phyloP scores from a whole-genome alignment of 92 coral and sea anemone genomes.

The Scolanthus callimorphus region DNA sequence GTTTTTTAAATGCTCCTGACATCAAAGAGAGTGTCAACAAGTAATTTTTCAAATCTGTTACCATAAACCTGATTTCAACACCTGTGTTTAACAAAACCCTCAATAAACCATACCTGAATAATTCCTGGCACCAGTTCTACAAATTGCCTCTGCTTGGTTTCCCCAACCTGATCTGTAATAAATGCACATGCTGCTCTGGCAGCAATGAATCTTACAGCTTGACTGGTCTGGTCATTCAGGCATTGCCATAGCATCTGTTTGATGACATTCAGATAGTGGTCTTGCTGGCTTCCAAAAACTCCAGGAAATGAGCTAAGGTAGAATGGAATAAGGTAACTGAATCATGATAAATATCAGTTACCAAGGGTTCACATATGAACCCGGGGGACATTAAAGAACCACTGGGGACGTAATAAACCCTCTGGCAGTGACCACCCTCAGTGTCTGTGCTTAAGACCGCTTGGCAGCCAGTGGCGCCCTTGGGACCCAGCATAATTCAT shows the following conservation, averaged over 20 bases:
- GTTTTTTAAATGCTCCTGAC: too few relatives aligned
- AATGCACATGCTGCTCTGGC: slow-evolving; percentile 97
- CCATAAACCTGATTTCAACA: too few relatives aligned
- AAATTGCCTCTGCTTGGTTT: slow-evolving; percentile 84
- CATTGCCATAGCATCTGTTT: slow-evolving; percentile 96
- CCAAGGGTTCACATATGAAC: too few relatives aligned
- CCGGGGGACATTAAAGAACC: too few relatives aligned
- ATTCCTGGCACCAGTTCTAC: slow-evolving; percentile 92
- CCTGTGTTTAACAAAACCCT: not conserved
- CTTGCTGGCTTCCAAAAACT: slow-evolving; percentile 98
- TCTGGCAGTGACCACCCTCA: too few relatives aligned
- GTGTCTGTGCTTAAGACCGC: too few relatives aligned
- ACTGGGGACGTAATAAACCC: too few relatives aligned
- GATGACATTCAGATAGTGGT: slow-evolving; percentile 93
- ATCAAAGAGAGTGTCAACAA: too few relatives aligned
- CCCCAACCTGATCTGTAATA: slow-evolving; percentile 91
- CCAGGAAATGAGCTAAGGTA: slow-evolving; percentile 86
- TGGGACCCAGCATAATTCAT: too few relatives aligned
- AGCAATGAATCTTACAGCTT: slow-evolving; percentile 90
- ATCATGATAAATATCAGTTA: too few relatives aligned
- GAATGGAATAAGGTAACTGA: not conserved
- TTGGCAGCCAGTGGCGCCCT: too few relatives aligned
- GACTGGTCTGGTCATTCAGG: slow-evolving; percentile 83
- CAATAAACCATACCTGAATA: slow-evolving; percentile 91
- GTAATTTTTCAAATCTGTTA: too few relatives aligned